Evolutionary conservation across 2,888 invertebrate genomes (phyloP).

Genomic region (Melanchra persicariae): DNA sequence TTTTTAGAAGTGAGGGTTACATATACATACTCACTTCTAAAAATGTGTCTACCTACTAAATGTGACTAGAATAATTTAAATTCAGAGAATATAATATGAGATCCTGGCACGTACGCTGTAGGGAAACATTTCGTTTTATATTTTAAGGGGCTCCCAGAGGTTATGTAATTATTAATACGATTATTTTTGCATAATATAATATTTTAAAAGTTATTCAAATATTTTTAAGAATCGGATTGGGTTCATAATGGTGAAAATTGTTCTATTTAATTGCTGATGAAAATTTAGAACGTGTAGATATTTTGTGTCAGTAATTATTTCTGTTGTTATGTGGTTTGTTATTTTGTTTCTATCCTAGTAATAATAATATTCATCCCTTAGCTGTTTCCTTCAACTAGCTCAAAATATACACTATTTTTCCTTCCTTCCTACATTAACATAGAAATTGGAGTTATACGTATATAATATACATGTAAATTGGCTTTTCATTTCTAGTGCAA

Average conservation of each 20-base stretch:
- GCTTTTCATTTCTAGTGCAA: slow-evolving; percentile 53
- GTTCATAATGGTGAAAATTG: no score
- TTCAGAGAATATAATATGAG: slow-evolving; percentile 35
- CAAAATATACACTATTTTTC: slow-evolving; percentile 51
- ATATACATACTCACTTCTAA: no score
- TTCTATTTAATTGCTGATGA: no score
- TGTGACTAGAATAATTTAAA: slow-evolving; percentile 43
- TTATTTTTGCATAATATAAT: neutral
- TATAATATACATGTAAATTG: slow-evolving; percentile 59
- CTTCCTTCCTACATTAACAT: slow-evolving; percentile 46
- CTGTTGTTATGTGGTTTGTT: neutral
- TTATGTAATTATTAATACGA: slow-evolving; percentile 20
- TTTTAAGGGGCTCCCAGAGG: slow-evolving; percentile 3
- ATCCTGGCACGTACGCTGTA: slow-evolving; percentile 26
- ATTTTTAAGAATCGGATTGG: neutral
- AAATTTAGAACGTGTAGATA: no score
- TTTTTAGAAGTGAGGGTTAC: slow-evolving; percentile 42
- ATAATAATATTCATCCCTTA: neutral
- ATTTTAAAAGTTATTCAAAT: neutral
- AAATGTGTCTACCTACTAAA: no score
- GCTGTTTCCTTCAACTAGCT: slow-evolving; percentile 27
- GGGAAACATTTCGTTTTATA: slow-evolving; percentile 33
- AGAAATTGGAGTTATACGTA: slow-evolving; percentile 57
- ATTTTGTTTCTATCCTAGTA: neutral
- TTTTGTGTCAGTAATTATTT: neutral